A percentile compares a stretch with the other conserved stretches of the same genome.
phyloP scores from a whole-genome alignment of 2,797 vertebrate species.

The Pygocentrus nattereri region DNA sequence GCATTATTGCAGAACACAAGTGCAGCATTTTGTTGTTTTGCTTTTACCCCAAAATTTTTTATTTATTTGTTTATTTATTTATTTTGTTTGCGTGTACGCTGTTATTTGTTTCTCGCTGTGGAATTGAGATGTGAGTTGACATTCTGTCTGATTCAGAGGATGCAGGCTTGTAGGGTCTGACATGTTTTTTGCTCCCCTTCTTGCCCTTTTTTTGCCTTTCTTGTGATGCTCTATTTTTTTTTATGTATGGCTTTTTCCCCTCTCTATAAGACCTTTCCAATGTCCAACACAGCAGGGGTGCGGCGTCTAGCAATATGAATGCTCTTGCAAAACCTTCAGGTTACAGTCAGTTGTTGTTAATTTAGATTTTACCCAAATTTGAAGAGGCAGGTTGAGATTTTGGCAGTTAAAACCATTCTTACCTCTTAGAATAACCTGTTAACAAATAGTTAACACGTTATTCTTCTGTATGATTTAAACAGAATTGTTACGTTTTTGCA shows the following conservation, averaged over 20 bases:
- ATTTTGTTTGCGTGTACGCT: conserved; percentile 31
- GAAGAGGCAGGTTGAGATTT: too few relatives aligned
- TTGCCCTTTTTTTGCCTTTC: background rate
- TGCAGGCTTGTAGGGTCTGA: conserved; percentile 24
- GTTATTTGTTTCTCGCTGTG: conserved; percentile 18
- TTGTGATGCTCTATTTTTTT: conserved; percentile 20
- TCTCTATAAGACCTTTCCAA: background rate
- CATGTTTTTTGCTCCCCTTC: conserved; percentile 26
- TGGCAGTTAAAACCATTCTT: too few relatives aligned
- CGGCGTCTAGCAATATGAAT: background rate
- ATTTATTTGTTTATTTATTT: conserved; percentile 19
- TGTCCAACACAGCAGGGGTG: background rate
- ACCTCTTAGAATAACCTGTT: too few relatives aligned
- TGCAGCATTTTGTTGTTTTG: conserved; percentile 30
- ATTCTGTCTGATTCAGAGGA: conserved; percentile 48
- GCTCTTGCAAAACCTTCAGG: background rate
- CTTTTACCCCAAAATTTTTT: background rate
- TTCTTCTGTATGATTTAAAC: too few relatives aligned
- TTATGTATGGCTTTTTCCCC: background rate
- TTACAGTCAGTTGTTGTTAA: background rate
- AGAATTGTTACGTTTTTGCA: too few relatives aligned
- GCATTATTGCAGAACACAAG: conserved; percentile 35
- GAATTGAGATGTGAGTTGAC: conserved; percentile 43
- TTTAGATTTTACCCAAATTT: background rate
- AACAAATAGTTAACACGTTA: too few relatives aligned